Evolutionary conservation across 2,888 invertebrate genomes (phyloP).

Genomic region (Nezara viridula): DNA sequence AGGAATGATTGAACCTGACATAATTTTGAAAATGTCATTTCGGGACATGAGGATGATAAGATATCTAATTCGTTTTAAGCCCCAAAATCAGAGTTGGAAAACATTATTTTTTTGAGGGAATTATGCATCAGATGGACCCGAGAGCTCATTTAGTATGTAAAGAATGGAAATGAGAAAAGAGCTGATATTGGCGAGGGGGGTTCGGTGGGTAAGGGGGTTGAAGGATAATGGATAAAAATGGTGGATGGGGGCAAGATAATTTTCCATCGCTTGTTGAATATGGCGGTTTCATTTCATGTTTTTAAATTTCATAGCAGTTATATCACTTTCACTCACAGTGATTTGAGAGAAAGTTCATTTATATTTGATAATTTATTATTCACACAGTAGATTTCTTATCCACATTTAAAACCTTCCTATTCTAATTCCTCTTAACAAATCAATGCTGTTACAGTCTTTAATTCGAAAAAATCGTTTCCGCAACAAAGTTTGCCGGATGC

Average conservation of each 20-base stretch:
- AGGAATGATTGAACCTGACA: no score
- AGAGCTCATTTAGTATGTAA: conserved; percentile 25
- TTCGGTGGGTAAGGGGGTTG: no score
- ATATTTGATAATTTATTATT: no score
- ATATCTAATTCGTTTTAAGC: background rate
- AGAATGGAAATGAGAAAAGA: conserved; percentile 14
- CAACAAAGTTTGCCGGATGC: no score
- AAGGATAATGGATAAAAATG: conserved; percentile 35
- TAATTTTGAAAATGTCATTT: no score
- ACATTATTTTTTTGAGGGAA: background rate
- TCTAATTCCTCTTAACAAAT: no score
- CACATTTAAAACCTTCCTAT: no score
- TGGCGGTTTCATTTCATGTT: background rate
- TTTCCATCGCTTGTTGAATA: background rate
- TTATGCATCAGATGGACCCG: background rate
- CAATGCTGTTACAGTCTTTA: no score
- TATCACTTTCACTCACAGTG: background rate
- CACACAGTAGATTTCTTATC: no score
- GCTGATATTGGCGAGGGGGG: background rate
- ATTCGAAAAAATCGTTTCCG: no score
- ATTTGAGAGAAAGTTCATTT: no score
- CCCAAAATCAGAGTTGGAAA: background rate
- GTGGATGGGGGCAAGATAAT: background rate
- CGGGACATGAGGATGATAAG: no score
- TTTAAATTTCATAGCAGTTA: background rate